Conservation (phyloP, 2,888 invertebrate genomes). For the Parnassius apollo region DNA sequence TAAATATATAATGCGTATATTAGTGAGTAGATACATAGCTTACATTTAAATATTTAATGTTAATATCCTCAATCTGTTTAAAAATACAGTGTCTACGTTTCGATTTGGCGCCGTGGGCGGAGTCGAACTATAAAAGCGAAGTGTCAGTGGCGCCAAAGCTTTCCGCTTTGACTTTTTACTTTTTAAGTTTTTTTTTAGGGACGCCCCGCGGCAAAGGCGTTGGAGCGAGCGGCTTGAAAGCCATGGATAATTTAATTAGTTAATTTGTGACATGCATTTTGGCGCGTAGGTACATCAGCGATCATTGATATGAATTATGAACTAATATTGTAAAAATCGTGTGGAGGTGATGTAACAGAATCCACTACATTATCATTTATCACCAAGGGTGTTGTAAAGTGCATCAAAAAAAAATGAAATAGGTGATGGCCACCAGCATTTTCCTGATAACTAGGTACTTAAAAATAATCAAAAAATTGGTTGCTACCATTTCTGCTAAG, state of each 20-base stretch:
- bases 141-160: slow-evolving; percentile 74
- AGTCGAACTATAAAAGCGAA: slow-evolving; percentile 45
- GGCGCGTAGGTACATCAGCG: slow-evolving; percentile 19
- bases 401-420: no score
- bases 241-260: slow-evolving; percentile 57
- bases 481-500: no score
- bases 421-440: no score
- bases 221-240: slow-evolving; percentile 43
- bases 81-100: slow-evolving; percentile 24
- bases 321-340: no score
- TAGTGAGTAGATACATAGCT: no score
- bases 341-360: no score
- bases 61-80: slow-evolving; percentile 10
- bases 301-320: no score
- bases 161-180: slow-evolving; percentile 58
- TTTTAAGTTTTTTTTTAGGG: slow-evolving; percentile 45
- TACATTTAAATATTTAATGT: slow-evolving; percentile 3
- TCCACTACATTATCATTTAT: no score
- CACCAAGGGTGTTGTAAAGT: no score
- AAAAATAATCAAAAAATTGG: no score
- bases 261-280: slow-evolving; percentile 40
- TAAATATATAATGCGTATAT: no score
- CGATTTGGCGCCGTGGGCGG: slow-evolving; percentile 62
- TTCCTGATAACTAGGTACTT: no score
- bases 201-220: slow-evolving; percentile 61